Base-by-base conservation (phyloP, 2,113 vertebrate genomes). In the Apaloderma vittatum region DNA sequence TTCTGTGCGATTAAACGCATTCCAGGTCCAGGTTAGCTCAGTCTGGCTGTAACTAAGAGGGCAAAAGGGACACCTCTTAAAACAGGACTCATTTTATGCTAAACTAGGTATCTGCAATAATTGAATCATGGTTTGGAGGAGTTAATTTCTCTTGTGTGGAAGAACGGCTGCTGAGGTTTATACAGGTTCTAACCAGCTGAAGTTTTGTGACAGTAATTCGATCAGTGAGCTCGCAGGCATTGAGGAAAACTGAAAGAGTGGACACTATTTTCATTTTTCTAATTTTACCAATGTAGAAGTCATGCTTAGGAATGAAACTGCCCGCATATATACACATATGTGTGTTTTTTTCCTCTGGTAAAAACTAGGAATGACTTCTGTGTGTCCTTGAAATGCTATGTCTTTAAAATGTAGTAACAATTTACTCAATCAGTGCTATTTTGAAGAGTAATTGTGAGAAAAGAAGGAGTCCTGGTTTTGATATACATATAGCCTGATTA, bases 321-420 rank as follows among this genome's bases (percentile, higher is more conserved):
- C 43, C 19, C 4, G 1, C 48, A 4, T 34, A 5, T 29, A 20
- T 1, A 21, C 16, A 19, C 17, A 5, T 1, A 3, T 15, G 4
- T 40, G 3, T 34, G 17, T 5, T 49, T 6, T 43, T 2, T 1
- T 61, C 73, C n/a, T 62, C 26, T n/a, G 9, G 24, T 40, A 27
- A 6, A 23, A 27, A 21, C 18, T 1, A 9, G 20, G 36, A 21
- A 10, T 16, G 49, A 9, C 10, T 43, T 62, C 18, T 49, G 15
- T 11, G 10, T 62, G 1, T 11, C 22, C 55, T 55, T 51, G 8
- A 49, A 52, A n/a, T 46, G 32, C 27, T 9, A 7, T 59, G 3
- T 24, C 15, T 19, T 67, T 24, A 36, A 46, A 36, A 6, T 9
- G 8, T 14, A 11, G 3, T 34, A 4, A 5, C 8, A 19, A 19